phyloP scores from a whole-genome alignment of 1,140 invertebrate genomes.

The Nephotettix cincticeps region DNA sequence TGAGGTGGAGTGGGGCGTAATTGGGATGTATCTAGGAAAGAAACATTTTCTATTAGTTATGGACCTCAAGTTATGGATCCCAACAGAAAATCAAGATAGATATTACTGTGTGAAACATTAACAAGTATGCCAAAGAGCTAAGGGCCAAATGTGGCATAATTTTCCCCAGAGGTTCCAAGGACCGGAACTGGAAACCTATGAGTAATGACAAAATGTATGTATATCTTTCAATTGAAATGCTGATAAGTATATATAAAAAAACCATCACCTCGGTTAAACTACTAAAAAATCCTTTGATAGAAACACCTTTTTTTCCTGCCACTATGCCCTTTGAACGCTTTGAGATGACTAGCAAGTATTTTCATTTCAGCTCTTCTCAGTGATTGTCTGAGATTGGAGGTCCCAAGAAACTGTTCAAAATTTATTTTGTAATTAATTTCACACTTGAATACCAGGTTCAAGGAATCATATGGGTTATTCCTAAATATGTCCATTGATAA shows the following conservation, averaged over 20 bases:
- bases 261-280: slow-evolving; percentile 10
- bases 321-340: background rate
- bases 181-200: slow-evolving; percentile 7
- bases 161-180: background rate
- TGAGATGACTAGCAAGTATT: background rate
- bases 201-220: slow-evolving; percentile 4
- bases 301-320: background rate
- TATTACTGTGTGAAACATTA: too few species aligned
- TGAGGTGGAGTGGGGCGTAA: too few species aligned
- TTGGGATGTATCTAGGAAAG: too few species aligned
- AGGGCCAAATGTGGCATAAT: background rate
- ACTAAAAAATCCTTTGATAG: background rate
- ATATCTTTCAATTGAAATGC: background rate
- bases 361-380: slow-evolving; percentile 4
- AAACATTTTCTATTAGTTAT: too few species aligned
- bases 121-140: background rate
- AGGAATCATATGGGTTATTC: background rate
- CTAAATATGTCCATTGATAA: slow-evolving; percentile 31
- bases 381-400: background rate
- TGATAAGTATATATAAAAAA: slow-evolving; percentile 19
- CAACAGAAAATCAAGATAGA: too few species aligned
- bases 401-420: slow-evolving; percentile 16
- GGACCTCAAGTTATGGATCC: too few species aligned
- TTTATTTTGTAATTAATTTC: background rate
- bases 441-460: slow-evolving; percentile 25